These are phyloP conservation scores for Chamaea fasciata DNA, from an alignment of 2,113 vertebrate genomes.

Conservation along the genomic window DNA sequence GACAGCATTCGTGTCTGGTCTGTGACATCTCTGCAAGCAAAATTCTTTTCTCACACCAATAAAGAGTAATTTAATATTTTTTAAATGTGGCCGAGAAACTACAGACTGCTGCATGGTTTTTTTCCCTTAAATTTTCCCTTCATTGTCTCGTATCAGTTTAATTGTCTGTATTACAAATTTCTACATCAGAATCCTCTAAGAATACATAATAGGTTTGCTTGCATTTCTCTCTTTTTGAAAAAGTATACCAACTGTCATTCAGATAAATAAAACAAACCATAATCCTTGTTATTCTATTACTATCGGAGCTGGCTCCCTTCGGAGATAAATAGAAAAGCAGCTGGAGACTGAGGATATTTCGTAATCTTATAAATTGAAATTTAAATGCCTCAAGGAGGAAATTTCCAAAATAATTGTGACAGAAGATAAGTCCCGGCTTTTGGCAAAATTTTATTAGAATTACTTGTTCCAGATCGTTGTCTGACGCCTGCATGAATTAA, in stretches of 20 bases:
- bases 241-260: not conserved
- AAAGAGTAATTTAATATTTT: conserved; percentile 20
- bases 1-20: conserved; percentile 25
- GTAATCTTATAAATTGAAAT: conserved; percentile 62
- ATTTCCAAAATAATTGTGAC: conserved; percentile 55
- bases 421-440: conserved; percentile 51
- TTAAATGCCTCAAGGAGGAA: conserved; percentile 62
- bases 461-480: conserved; percentile 51
- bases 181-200: not conserved
- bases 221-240: not conserved
- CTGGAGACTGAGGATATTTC: conserved; percentile 53
- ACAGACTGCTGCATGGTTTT: not conserved
- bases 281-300: conserved; percentile 49
- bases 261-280: conserved; percentile 55
- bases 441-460: conserved; percentile 57
- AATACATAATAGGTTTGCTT: not conserved
- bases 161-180: not conserved
- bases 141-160: not conserved
- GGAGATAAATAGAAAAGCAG: conserved; percentile 58
- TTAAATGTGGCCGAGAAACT: conserved; percentile 8
- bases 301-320: conserved; percentile 22
- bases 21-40: conserved; percentile 1
- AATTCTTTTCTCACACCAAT: not conserved
- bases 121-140: not conserved
- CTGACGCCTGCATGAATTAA: conserved; percentile 10